Evolutionary conservation across 2,113 vertebrate genomes (phyloP).

Genomic region (Panthera leo): DNA sequence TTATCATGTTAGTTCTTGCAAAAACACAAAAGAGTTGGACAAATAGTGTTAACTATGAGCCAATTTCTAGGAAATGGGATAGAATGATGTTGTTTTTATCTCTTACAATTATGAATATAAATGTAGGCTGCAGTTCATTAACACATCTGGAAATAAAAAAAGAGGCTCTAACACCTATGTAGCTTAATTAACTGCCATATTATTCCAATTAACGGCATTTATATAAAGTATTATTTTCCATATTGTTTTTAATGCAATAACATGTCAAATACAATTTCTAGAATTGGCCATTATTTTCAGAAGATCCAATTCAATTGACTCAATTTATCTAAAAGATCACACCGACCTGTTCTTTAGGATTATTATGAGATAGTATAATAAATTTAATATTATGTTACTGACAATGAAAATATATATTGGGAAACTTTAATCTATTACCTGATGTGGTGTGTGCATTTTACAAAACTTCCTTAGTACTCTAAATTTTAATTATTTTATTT

Average conservation of each 20-base stretch:
- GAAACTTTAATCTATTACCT: background rate
- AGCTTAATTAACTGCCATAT: background rate
- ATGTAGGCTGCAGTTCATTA: background rate
- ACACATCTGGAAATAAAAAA: constrained; percentile 30
- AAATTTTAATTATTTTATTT: no score
- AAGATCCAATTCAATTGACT: constrained; percentile 47
- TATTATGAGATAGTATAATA: background rate
- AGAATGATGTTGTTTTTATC: constrained; percentile 13
- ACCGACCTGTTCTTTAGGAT: background rate
- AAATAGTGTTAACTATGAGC: background rate
- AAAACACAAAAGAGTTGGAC: background rate
- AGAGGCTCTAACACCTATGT: background rate
- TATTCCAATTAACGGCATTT: constrained; percentile 35
- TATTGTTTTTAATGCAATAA: constrained; percentile 12
- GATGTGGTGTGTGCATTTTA: background rate
- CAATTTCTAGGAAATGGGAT: background rate
- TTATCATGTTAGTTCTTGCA: constrained; percentile 34
- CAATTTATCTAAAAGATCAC: background rate
- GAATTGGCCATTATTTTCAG: constrained; percentile 46
- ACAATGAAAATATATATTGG: background rate
- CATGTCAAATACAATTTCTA: background rate
- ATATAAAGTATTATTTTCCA: background rate
- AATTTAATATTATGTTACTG: background rate
- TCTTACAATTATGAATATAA: background rate
- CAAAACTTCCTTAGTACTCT: background rate